Conservation (phyloP, 2,797 vertebrate genomes). For the Meriones psammophilus region DNA sequence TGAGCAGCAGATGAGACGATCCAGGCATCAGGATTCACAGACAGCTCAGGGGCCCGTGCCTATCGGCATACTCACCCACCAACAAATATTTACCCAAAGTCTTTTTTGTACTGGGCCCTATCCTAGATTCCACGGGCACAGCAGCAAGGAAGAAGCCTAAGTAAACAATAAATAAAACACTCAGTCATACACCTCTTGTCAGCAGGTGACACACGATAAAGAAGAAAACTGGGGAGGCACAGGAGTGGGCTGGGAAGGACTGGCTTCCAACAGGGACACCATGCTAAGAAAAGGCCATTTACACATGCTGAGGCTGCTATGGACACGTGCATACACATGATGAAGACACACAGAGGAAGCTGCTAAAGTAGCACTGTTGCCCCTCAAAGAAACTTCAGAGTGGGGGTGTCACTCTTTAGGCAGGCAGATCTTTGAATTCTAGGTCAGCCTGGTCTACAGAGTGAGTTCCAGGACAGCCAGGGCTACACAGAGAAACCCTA, state of each 20-base stretch:
- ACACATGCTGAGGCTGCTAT: not conserved
- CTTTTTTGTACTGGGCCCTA: not conserved
- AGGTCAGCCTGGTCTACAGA: too few relatives aligned
- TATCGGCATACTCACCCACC: not conserved
- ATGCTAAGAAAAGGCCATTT: not conserved
- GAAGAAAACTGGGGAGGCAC: not conserved
- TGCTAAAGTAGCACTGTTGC: not conserved
- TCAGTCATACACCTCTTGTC: not conserved
- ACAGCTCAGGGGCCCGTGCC: not conserved
- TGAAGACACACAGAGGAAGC: not conserved
- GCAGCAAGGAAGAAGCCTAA: not conserved
- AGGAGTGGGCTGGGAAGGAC: not conserved
- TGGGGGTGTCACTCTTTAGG: too few relatives aligned
- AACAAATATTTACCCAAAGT: not conserved
- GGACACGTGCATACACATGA: not conserved
- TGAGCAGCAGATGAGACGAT: not conserved
- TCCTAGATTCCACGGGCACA: not conserved
- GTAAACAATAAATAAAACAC: not conserved
- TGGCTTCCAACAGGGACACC: not conserved
- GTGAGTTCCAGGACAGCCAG: too few relatives aligned
- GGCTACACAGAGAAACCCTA: too few relatives aligned
- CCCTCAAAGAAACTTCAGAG: not conserved
- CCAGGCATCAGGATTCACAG: not conserved
- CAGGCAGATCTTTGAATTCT: too few relatives aligned
- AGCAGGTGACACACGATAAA: not conserved